Conservation (phyloP, 1,140 invertebrate genomes). For the Phymastichus coffea region DNA sequence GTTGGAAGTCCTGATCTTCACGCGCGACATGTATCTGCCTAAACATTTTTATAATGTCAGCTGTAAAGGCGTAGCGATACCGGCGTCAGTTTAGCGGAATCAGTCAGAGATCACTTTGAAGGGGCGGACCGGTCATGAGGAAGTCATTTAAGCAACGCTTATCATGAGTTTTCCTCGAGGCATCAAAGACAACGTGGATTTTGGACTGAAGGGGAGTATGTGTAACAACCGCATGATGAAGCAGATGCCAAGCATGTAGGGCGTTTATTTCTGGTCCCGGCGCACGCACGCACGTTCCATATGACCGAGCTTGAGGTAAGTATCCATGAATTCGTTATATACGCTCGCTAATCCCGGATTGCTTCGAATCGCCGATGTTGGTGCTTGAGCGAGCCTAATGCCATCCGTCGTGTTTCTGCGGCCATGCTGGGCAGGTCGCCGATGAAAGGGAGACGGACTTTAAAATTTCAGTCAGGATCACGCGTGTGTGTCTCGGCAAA, state of each 20-base stretch:
- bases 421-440: neutral
- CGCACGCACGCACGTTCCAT: conserved; percentile 32
- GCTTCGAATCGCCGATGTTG: conserved; percentile 22
- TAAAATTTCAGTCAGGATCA: conserved; percentile 6
- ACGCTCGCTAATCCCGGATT: conserved; percentile 21
- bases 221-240: conserved; percentile 28
- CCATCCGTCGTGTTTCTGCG: neutral
- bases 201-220: neutral
- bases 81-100: no score
- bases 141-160: conserved; percentile 2
- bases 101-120: conserved; percentile 16
- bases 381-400: neutral
- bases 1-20: no score
- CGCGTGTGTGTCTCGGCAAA: conserved; percentile 16
- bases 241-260: conserved; percentile 14
- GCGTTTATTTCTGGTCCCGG: neutral
- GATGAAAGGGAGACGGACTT: conserved; percentile 10
- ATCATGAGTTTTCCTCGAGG: neutral
- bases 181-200: conserved; percentile 29
- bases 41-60: conserved; percentile 30
- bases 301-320: conserved; percentile 32
- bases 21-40: no score
- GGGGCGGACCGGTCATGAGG: neutral
- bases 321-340: conserved; percentile 34
- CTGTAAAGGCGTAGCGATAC: conserved; percentile 17